Percentiles rank a stretch among this genome's conserved stretches.
Conservation (phyloP, 1,140 invertebrate species). For the Druon quercuslanigerum region DNA sequence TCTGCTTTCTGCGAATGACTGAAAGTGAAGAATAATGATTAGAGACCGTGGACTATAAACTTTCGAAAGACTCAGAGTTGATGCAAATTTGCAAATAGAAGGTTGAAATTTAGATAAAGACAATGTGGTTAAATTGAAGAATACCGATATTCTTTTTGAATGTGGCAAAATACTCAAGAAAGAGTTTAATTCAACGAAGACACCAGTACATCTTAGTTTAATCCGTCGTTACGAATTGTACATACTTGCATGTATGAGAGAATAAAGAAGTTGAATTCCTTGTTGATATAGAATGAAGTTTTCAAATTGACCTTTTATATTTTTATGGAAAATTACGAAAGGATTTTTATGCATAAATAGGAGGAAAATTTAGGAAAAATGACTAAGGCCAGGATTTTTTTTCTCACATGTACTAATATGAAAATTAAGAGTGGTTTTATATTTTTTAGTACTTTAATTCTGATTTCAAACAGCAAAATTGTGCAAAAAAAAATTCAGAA, state of each 20-base stretch:
- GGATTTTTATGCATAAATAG: too few species aligned
- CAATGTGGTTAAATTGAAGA: neutral
- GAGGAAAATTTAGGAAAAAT: too few species aligned
- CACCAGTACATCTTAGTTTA: neutral
- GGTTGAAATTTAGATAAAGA: neutral
- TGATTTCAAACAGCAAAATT: too few species aligned
- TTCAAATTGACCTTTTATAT: neutral
- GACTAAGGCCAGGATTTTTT: too few species aligned
- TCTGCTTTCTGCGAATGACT: too few species aligned
- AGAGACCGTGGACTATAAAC: conserved; percentile 38
- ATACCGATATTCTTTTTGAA: neutral
- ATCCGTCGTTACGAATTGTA: conserved; percentile 33
- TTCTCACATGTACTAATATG: too few species aligned
- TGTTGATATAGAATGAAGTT: neutral
- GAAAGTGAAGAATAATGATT: conserved; percentile 50
- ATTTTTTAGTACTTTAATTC: too few species aligned
- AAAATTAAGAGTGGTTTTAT: too few species aligned
- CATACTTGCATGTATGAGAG: conserved; percentile 37
- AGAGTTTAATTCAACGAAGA: neutral
- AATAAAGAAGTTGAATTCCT: conserved; percentile 41
- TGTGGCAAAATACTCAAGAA: neutral
- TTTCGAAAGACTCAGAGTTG: conserved; percentile 27
- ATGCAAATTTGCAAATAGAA: neutral
- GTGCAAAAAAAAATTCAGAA: too few species aligned
- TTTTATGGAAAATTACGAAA: too few species aligned